phyloP scores from a whole-genome alignment of 2,113 vertebrate genomes.

The Psilopogon haemacephalus region DNA sequence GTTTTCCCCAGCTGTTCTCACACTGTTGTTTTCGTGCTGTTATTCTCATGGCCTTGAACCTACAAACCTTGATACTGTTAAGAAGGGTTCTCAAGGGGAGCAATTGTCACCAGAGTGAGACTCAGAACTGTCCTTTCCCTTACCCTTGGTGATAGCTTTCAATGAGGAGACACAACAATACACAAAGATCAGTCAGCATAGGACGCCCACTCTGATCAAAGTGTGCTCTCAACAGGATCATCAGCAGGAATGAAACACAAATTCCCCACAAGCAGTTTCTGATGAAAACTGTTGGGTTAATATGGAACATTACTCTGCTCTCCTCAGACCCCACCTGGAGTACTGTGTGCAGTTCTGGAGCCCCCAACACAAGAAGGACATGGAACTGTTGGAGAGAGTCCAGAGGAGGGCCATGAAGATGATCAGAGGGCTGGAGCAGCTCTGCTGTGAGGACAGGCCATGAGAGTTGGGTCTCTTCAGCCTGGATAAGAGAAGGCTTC shows the following conservation, averaged over 20 bases:
- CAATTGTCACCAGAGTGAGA: neutral
- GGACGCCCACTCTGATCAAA: neutral
- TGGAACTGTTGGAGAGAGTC: too few relatives aligned
- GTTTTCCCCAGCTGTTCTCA: neutral
- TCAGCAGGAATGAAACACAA: neutral
- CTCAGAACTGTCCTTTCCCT: neutral
- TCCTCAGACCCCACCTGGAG: too few relatives aligned
- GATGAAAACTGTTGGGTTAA: neutral
- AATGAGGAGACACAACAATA: neutral
- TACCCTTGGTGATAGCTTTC: neutral
- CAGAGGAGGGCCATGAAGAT: too few relatives aligned
- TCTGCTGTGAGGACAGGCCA: too few relatives aligned
- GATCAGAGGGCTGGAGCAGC: too few relatives aligned
- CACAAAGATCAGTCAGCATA: neutral
- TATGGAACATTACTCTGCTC: neutral
- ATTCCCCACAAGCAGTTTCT: neutral
- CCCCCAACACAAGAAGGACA: too few relatives aligned
- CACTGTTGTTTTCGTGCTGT: neutral
- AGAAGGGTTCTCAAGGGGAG: neutral
- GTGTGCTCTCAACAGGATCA: rapidly evolving
- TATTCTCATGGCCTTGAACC: neutral
- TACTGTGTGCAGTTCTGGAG: too few relatives aligned
- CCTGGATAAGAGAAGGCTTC: too few relatives aligned
- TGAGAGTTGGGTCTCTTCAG: too few relatives aligned
- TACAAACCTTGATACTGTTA: neutral